These are phyloP conservation scores for Cheirogaleus medius DNA, from an alignment of 2,113 vertebrate genomes.

Conservation along the genomic window DNA sequence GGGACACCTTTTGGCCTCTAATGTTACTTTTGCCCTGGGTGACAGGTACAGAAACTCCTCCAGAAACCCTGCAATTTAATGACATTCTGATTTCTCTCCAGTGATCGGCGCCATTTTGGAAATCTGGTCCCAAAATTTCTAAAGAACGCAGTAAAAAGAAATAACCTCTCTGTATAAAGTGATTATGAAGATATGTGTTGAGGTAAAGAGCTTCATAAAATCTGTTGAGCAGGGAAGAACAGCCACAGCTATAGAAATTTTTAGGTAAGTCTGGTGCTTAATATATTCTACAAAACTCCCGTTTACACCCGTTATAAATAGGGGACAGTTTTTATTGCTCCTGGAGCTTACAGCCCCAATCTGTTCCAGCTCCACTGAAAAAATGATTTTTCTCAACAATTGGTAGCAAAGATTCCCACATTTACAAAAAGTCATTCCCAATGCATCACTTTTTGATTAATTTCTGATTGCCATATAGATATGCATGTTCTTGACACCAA, in stretches of 20 bases:
- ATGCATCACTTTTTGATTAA: conserved; percentile 77
- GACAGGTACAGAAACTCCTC: neutral
- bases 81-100: conserved; percentile 28
- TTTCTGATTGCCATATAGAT: conserved; percentile 81
- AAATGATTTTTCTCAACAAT: conserved; percentile 77
- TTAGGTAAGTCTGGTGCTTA: conserved; percentile 67
- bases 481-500: conserved; percentile 80
- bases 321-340: conserved; percentile 83
- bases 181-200: conserved; percentile 73
- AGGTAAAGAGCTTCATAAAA: conserved; percentile 80
- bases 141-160: conserved; percentile 80
- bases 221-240: conserved; percentile 63
- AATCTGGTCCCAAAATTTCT: conserved; percentile 71
- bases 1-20: neutral
- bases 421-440: conserved; percentile 82
- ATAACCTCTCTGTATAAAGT: conserved; percentile 74
- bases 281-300: conserved; percentile 78
- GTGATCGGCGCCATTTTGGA: conserved; percentile 47
- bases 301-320: conserved; percentile 69
- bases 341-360: conserved; percentile 72
- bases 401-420: conserved; percentile 80
- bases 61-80: neutral
- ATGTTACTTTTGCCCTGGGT: neutral
- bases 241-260: conserved; percentile 72
- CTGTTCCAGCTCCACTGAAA: conserved; percentile 79